These are phyloP conservation scores for Sarotherodon lohbergeri DNA, from an alignment of 2,113 vertebrate genomes.

Conservation along the genomic window DNA sequence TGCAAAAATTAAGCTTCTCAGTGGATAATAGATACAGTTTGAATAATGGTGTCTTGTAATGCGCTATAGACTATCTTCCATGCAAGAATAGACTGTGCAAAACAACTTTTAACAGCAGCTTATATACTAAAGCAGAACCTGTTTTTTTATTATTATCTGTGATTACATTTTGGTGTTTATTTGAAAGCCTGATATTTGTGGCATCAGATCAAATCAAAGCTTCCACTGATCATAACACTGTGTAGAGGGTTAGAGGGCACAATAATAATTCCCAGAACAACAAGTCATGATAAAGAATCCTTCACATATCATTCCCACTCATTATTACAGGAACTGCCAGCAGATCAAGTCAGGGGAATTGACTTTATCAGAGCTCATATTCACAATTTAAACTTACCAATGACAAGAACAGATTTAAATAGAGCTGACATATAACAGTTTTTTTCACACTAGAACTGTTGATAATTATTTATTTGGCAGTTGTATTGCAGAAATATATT, in stretches of 20 bases:
- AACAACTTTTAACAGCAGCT: background rate
- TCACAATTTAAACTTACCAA: background rate
- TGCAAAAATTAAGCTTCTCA: slow-evolving; percentile 44
- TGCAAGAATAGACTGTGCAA: background rate
- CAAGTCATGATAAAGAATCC: background rate
- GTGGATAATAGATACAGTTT: slow-evolving; percentile 49
- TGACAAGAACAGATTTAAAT: background rate
- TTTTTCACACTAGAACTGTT: background rate
- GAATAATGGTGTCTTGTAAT: slow-evolving; percentile 41
- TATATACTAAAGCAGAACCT: background rate
- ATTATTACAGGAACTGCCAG: background rate
- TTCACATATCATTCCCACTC: background rate
- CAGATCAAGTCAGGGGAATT: background rate
- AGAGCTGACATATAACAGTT: background rate
- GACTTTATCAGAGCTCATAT: background rate
- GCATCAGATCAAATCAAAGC: background rate
- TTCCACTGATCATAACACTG: background rate
- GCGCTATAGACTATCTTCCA: background rate
- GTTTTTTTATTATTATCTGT: background rate
- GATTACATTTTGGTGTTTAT: background rate
- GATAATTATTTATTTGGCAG: background rate
- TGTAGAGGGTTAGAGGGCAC: background rate
- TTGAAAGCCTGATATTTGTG: background rate
- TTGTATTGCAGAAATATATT: background rate
- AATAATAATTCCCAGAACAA: background rate